Conservation (phyloP, 2,888 invertebrate species). For the Latrodectus hesperus region DNA sequence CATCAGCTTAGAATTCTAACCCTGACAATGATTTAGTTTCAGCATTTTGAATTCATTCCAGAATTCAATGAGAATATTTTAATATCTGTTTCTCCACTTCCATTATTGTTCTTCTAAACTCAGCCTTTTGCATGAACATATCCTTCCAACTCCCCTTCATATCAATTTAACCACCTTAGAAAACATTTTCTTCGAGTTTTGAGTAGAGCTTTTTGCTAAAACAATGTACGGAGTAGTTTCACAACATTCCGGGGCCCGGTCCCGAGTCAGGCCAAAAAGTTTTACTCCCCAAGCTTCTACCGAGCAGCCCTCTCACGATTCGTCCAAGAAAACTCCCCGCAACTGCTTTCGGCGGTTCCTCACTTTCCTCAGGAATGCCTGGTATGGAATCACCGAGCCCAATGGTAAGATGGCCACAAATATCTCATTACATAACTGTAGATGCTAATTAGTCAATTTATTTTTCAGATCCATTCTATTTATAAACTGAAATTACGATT, state of each 20-base stretch:
- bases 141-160: constrained; percentile 36
- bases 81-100: constrained; percentile 3
- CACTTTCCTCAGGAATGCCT: constrained; percentile 53
- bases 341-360: constrained; percentile 42
- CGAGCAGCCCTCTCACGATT: constrained; percentile 5
- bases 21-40: constrained; percentile 4
- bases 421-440: neutral
- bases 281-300: constrained; percentile 32
- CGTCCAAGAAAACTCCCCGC: constrained; percentile 14
- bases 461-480: too few species aligned
- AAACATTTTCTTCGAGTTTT: constrained; percentile 8
- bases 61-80: constrained; percentile 16
- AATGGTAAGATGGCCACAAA: constrained; percentile 23
- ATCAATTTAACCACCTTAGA: constrained; percentile 26
- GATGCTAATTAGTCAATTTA: too few species aligned
- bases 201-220: neutral
- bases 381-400: constrained; percentile 59
- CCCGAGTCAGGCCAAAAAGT: constrained; percentile 30
- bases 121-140: constrained; percentile 42
- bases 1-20: constrained; percentile 11
- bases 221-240: constrained; percentile 67
- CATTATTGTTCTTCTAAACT: neutral
- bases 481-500: too few species aligned
- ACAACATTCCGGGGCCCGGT: constrained; percentile 53
- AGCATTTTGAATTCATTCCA: constrained; percentile 14